Percentiles rank a stretch among this genome's conserved stretches.
Conservation (phyloP, 1,140 invertebrate genomes). For the Anastrepha ludens region DNA sequence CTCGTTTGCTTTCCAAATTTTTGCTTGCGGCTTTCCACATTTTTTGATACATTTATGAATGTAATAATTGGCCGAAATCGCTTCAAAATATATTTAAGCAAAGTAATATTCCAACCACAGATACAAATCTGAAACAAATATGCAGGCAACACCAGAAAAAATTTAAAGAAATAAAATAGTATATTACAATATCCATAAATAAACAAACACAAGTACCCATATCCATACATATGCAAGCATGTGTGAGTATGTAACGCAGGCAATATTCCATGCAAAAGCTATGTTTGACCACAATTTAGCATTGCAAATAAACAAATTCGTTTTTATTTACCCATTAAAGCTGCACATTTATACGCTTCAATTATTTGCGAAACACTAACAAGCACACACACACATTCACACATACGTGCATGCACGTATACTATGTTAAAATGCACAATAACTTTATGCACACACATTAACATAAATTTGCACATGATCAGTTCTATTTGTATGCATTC, state of each 20-base stretch:
- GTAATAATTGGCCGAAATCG: no score
- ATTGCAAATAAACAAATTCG: constrained; percentile 6
- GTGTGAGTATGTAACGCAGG: neutral
- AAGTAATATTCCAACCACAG: neutral
- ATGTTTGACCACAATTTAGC: constrained; percentile 32
- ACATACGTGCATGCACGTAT: neutral
- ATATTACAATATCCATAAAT: neutral
- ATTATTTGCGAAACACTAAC: neutral
- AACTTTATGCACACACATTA: neutral
- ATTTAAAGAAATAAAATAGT: neutral
- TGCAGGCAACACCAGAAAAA: neutral
- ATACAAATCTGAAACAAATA: neutral
- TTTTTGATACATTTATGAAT: no score
- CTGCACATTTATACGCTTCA: neutral
- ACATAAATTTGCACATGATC: neutral
- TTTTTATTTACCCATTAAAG: neutral
- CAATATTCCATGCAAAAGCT: constrained; percentile 31
- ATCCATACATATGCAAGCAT: neutral
- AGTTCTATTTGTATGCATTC: neutral
- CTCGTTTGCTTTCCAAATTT: no score
- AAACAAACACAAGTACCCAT: neutral
- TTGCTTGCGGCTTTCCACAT: no score
- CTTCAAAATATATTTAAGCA: neutral
- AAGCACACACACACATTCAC: neutral
- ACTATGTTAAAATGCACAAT: neutral